Evolutionary conservation across 2,797 vertebrate species (phyloP).

Genomic region (Notolepis coatsorum): DNA sequence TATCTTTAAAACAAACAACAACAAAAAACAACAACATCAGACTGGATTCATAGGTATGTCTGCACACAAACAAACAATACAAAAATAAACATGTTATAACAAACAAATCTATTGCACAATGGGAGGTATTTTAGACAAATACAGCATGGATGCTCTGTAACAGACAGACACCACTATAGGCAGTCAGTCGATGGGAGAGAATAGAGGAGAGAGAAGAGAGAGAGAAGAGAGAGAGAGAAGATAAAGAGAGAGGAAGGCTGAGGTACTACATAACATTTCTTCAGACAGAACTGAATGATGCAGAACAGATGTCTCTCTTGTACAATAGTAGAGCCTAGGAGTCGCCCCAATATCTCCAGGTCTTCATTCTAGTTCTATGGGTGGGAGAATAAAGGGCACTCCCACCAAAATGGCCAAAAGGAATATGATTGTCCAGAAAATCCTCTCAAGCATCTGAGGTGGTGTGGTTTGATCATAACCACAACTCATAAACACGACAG

Average conservation of each 20-base stretch:
- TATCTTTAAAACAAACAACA: neutral
- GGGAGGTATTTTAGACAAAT: constrained; percentile 61
- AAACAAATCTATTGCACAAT: constrained; percentile 84
- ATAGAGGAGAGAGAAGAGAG: no score
- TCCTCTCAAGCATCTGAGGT: no score
- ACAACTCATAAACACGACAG: no score
- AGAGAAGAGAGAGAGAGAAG: no score
- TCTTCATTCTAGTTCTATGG: no score
- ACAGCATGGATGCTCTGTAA: constrained; percentile 53
- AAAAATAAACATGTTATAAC: constrained; percentile 72
- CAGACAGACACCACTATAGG: constrained; percentile 13
- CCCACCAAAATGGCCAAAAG: no score
- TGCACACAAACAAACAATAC: constrained; percentile 58
- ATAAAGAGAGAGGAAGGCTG: constrained; percentile 14
- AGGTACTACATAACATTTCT: constrained; percentile 8
- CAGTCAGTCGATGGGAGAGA: constrained; percentile 22
- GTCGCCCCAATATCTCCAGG: no score
- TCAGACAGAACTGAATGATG: constrained; percentile 7
- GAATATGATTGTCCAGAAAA: no score
- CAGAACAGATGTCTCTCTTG: constrained; percentile 5
- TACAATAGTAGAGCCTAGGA: no score
- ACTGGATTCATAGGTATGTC: constrained; percentile 62
- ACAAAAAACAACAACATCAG: constrained; percentile 41
- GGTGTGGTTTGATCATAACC: no score
- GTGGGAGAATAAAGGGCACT: no score